Evolutionary conservation across 2,797 vertebrate species (phyloP).

Genomic region (Synaphobranchus kaupii): DNA sequence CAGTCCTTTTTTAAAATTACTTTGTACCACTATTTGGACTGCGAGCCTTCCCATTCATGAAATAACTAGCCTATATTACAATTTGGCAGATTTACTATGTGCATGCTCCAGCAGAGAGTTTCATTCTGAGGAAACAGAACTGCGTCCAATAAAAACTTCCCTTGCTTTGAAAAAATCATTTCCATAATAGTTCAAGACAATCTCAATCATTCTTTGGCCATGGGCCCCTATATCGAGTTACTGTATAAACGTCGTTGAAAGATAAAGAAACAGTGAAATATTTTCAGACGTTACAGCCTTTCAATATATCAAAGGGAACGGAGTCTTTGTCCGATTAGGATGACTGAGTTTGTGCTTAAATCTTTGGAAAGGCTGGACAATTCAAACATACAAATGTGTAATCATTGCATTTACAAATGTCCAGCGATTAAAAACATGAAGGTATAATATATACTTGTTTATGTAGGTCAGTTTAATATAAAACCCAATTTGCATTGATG

Average conservation of each 20-base stretch:
- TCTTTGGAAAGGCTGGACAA: background rate
- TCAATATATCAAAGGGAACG: background rate
- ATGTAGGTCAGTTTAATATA: conserved; percentile 30
- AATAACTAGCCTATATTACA: background rate
- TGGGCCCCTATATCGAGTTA: conserved; percentile 14
- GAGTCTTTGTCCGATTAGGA: background rate
- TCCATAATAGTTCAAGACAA: conserved; percentile 31
- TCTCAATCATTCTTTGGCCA: conserved; percentile 24
- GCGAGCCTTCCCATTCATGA: background rate
- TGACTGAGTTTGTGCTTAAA: background rate
- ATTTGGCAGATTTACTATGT: conserved; percentile 6
- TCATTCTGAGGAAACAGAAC: conserved; percentile 28
- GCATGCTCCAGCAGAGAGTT: background rate
- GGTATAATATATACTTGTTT: conserved; percentile 17
- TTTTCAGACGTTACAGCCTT: conserved; percentile 15
- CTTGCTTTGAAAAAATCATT: conserved; percentile 35
- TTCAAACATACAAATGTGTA: background rate
- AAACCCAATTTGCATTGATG: conserved; percentile 34
- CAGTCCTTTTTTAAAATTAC: background rate
- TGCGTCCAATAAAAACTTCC: conserved; percentile 40
- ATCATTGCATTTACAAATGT: background rate
- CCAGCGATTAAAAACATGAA: background rate
- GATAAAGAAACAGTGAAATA: background rate
- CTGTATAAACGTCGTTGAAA: conserved; percentile 24
- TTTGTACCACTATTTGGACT: background rate